Percentiles rank a stretch among this genome's conserved stretches.
phyloP scores from a whole-genome alignment of 2,888 invertebrate species.

The Cartodere bifasciata region DNA sequence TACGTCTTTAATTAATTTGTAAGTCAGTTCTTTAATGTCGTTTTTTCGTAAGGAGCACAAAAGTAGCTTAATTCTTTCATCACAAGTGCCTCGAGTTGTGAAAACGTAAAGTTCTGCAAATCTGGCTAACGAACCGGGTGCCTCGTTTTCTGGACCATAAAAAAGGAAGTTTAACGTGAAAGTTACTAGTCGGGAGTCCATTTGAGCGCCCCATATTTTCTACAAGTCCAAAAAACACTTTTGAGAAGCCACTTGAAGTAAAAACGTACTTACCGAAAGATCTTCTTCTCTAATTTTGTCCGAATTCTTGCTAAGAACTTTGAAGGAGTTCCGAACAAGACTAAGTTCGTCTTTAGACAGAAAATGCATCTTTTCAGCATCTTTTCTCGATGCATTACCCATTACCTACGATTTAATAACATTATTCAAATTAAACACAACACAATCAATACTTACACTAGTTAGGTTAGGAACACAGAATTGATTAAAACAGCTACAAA shows the following conservation, averaged over 20 bases:
- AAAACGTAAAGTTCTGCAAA: slow-evolving; percentile 59
- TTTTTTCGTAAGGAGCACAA: slow-evolving; percentile 45
- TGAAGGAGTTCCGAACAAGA: slow-evolving; percentile 47
- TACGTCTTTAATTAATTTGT: slow-evolving; percentile 50
- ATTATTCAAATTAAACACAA: background rate
- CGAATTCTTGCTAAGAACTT: slow-evolving; percentile 49
- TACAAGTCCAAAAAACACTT: slow-evolving; percentile 29
- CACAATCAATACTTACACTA: slow-evolving; percentile 1
- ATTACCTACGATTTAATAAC: slow-evolving; percentile 18
- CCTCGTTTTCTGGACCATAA: slow-evolving; percentile 40
- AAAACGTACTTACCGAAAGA: slow-evolving; percentile 46
- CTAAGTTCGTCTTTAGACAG: slow-evolving; percentile 51
- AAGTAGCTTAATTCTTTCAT: slow-evolving; percentile 46
- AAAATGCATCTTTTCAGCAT: slow-evolving; percentile 51
- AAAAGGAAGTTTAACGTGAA: slow-evolving; percentile 57
- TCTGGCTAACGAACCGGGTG: slow-evolving; percentile 45
- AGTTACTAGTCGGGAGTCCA: slow-evolving; percentile 53
- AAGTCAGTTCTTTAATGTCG: slow-evolving; percentile 43
- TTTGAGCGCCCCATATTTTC: slow-evolving; percentile 59
- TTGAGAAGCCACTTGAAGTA: too few relatives aligned
- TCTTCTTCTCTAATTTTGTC: slow-evolving; percentile 53
- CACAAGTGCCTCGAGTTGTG: slow-evolving; percentile 53
- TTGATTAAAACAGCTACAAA: too few relatives aligned
- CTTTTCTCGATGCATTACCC: slow-evolving; percentile 49
- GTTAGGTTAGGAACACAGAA: too few relatives aligned